Evolutionary conservation across 2,888 invertebrate species (phyloP).

Genomic region (Andrena fulva): DNA sequence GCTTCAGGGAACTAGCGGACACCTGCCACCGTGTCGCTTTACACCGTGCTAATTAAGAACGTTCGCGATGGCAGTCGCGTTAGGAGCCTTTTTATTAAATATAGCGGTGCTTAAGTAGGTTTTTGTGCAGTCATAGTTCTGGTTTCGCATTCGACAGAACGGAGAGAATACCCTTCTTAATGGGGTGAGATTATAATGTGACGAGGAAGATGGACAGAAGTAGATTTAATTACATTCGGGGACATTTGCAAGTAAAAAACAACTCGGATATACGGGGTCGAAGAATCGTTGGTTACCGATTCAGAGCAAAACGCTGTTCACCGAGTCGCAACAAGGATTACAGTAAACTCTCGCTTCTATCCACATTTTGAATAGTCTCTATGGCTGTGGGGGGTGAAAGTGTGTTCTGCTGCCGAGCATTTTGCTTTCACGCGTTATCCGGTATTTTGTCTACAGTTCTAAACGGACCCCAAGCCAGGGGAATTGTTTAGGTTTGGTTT

Average conservation of each 20-base stretch:
- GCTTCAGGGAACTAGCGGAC: constrained; percentile 5
- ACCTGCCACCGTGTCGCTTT: constrained; percentile 16
- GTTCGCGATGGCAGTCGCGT: not conserved
- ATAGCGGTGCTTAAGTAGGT: not conserved
- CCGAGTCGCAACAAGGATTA: not conserved
- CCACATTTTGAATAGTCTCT: not conserved
- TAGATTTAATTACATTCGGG: not conserved
- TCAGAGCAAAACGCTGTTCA: not conserved
- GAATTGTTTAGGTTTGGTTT: constrained; percentile 46
- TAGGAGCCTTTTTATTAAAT: no score
- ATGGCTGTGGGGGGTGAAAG: not conserved
- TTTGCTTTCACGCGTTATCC: not conserved
- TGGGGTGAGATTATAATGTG: not conserved
- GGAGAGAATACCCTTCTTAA: not conserved
- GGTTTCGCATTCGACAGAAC: not conserved
- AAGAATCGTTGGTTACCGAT: not conserved
- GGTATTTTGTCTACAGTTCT: not conserved
- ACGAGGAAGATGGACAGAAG: no score
- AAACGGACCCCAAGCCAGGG: not conserved
- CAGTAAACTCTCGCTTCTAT: not conserved
- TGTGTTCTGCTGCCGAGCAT: not conserved
- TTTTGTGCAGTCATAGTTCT: not conserved
- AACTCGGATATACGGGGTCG: no score
- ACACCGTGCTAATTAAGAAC: not conserved
- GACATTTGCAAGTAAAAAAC: not conserved